Evolutionary conservation across 2,888 invertebrate species (phyloP), one percentile per base, ranked within the genome.

Genomic region (Trilocha varians): DNA sequence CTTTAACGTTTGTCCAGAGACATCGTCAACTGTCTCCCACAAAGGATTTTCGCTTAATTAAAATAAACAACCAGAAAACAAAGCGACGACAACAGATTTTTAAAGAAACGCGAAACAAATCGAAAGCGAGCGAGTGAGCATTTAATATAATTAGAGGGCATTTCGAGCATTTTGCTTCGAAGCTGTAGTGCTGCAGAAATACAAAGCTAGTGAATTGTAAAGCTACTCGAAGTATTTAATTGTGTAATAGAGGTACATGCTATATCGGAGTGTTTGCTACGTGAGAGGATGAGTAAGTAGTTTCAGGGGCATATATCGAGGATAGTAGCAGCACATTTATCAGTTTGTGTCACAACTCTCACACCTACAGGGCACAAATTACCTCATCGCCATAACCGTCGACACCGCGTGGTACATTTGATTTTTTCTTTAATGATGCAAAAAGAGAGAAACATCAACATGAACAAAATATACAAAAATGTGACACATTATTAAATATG

Each of bases 371-470:
- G 83, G 73, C 70, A 70, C 66, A 72, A n/a, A 60, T 92, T 93
- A 94, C 94, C 93, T 93, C 93, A 95, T 92, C 71, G 94, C 93
- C 88, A 95, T 94, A 82, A 96, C 94, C 84, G 95, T 94, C 64
- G 95, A 95, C 79, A 96, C 95, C 80, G 95, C 95, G 90, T 95
- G 94, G 91, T 95, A 95, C 94, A 95, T 95, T 92, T 95, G 95
- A 90, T 95, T 94, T 90, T 90, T 90, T 88, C 90, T 90, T 87
- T 83, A 83, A 78, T 69, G 88, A 87, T 86, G 87, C 88, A 88
- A 87, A 87, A 87, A 88, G 86, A 80, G 72, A 86, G 78, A 87
- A 86, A 83, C 79, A 87, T 57, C 75, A 77, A 80, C 67, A 79
- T 83, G 77, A 84, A 83, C 73, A 82, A 68, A 77, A 77, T 55